Base-by-base conservation (phyloP, 1,140 invertebrate species). In the Drosophila simulans region DNA sequence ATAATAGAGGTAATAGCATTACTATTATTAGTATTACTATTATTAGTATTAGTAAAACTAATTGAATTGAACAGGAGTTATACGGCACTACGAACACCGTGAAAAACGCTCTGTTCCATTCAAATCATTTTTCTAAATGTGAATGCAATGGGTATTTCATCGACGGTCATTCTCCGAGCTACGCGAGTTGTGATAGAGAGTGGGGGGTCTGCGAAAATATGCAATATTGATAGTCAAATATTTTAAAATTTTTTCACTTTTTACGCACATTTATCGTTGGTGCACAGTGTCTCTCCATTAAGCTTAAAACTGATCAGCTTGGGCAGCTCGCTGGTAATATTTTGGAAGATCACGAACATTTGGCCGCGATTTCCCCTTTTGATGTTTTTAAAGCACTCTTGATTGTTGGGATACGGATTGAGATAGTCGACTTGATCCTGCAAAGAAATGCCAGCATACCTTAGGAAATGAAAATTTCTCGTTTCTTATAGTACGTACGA, bases 311-410 rank as follows among this genome's bases (percentile, higher is more conserved):
- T 17, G 3, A 12, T 56, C 51, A 62, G 10, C 37, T 39, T 56
- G 10, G 59, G 59, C 17, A 62, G 7, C 15, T 62, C 58, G 12
- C 22, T 13, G 0, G 25, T 25, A 22, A 62, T 55, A 2, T 62
- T 20, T 8, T 12, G 7, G 4, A 62, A 62, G 0, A 11, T 13
- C 5, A 62, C 35, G 3, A 4, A 55, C 49, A 62, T 31, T 13
- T 62, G 12, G 2, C 35, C 49, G 3, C 17, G 25, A 0, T 7
- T 11, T 62, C 49, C 22, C 4, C 11, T 62, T 5, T 13, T 13
- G 3, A 62, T 15, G 10, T 55, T 40, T 7, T 0, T 8, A 8
- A 2, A 1, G 1, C n/a, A 17, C 27, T 34, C 48, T 4, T 17
- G 8, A 40, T 42, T 31, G n/a, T 3, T 0, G 3, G 49, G 58